Conservation (phyloP, 2,797 vertebrate genomes). For the Ctenopoma multispine region DNA sequence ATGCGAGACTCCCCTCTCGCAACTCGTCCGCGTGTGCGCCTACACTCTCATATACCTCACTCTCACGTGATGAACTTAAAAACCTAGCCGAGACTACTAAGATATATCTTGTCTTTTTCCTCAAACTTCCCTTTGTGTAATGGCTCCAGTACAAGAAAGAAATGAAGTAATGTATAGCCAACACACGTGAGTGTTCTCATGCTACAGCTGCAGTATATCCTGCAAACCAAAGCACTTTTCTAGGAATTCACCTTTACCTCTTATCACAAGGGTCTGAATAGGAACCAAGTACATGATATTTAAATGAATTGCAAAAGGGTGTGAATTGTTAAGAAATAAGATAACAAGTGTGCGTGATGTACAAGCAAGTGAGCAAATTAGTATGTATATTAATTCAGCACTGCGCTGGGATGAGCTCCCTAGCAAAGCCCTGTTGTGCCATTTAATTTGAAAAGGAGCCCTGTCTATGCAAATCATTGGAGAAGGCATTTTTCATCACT, state of each 20-base stretch:
- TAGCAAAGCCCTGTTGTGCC: constrained; percentile 38
- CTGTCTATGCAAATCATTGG: constrained; percentile 33
- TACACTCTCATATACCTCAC: constrained; percentile 35
- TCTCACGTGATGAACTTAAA: constrained; percentile 13
- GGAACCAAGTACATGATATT: constrained; percentile 13
- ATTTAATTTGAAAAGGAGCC: constrained; percentile 39
- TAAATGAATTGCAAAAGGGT: constrained; percentile 23
- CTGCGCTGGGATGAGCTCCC: constrained; percentile 24
- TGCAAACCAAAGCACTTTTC: constrained; percentile 2
- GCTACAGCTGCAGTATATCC: constrained; percentile 21
- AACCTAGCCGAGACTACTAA: constrained; percentile 6
- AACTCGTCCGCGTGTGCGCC: constrained; percentile 18
- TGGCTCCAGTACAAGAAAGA: not conserved
- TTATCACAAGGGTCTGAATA: not conserved
- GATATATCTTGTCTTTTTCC: constrained; percentile 9
- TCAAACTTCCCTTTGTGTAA: not conserved
- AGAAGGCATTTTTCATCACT: constrained; percentile 43
- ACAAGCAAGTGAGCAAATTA: constrained; percentile 38
- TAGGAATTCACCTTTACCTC: constrained; percentile 14
- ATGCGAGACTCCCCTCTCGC: constrained; percentile 19
- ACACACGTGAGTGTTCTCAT: not conserved
- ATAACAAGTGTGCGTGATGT: constrained; percentile 10
- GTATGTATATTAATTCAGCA: constrained; percentile 43
- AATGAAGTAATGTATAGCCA: not conserved
- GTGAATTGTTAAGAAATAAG: constrained; percentile 20